These are phyloP conservation scores for Ctenoplectra terminalis DNA, from an alignment of 1,140 invertebrate genomes.

Conservation along the genomic window DNA sequence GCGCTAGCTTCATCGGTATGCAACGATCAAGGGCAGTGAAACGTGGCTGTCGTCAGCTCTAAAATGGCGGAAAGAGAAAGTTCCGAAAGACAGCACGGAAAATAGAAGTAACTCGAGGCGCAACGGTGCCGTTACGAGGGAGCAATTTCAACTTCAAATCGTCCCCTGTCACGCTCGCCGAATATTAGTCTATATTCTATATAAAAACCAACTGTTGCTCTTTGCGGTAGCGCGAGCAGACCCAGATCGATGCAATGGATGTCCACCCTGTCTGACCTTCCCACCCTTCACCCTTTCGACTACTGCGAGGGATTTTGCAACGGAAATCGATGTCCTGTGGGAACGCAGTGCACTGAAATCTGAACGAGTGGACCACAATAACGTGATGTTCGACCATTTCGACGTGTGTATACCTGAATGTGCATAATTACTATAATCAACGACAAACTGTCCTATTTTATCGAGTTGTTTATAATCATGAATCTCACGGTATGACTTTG, in stretches of 20 bases:
- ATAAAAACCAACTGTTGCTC: constrained; percentile 73
- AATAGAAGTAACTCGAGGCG: constrained; percentile 31
- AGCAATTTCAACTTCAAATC: constrained; percentile 65
- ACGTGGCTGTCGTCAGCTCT: not conserved
- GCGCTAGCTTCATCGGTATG: not conserved
- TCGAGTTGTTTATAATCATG: not conserved
- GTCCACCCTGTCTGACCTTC: constrained; percentile 60
- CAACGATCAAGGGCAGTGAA: not conserved
- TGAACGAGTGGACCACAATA: not conserved
- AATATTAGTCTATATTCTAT: constrained; percentile 72
- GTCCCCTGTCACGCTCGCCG: constrained; percentile 66
- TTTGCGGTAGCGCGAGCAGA: constrained; percentile 56
- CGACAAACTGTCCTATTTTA: not conserved
- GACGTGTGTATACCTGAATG: no score
- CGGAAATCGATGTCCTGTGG: constrained; percentile 51
- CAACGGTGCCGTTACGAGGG: constrained; percentile 40
- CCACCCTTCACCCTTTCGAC: not conserved
- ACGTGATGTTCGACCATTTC: not conserved
- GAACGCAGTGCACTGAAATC: constrained; percentile 20
- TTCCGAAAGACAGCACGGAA: constrained; percentile 12
- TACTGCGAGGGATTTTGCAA: constrained; percentile 38
- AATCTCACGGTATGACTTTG: not conserved
- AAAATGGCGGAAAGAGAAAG: constrained; percentile 27
- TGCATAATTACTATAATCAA: constrained; percentile 2
- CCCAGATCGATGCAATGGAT: constrained; percentile 64